Conservation (phyloP, 2,113 vertebrate genomes). For the Malurus elegans region DNA sequence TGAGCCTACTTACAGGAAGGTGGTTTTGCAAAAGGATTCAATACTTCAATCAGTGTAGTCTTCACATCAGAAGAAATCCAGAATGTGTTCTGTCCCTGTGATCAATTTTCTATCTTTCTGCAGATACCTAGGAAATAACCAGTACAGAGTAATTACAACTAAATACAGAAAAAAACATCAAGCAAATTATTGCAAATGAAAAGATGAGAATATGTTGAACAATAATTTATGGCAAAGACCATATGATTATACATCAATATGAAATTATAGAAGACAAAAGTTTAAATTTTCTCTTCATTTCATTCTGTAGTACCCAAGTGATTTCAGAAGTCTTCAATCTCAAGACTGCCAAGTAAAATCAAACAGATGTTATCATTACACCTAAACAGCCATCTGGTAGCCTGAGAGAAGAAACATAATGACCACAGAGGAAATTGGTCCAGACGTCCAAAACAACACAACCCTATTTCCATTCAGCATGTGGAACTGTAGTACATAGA, state of each 20-base stretch:
- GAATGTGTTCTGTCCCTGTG: not conserved
- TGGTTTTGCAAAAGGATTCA: not conserved
- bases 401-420: not conserved
- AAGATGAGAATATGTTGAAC: not conserved
- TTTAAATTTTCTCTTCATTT: not conserved
- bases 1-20: constrained; percentile 62
- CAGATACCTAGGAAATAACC: constrained; percentile 55
- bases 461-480: not conserved
- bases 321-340: not conserved
- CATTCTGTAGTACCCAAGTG: not conserved
- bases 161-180: not conserved
- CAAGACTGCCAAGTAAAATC: not conserved
- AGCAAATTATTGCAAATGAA: not conserved
- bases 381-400: constrained; percentile 1
- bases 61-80: constrained; percentile 46
- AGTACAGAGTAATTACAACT: not conserved
- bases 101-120: constrained; percentile 11
- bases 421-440: not conserved
- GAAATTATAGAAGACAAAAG: not conserved
- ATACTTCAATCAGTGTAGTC: constrained; percentile 1
- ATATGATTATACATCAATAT: not conserved
- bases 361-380: not conserved
- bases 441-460: not conserved
- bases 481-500: not conserved
- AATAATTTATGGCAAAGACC: not conserved